Evolutionary conservation across 2,113 vertebrate genomes (phyloP).

Genomic region (Syngnathus floridae): DNA sequence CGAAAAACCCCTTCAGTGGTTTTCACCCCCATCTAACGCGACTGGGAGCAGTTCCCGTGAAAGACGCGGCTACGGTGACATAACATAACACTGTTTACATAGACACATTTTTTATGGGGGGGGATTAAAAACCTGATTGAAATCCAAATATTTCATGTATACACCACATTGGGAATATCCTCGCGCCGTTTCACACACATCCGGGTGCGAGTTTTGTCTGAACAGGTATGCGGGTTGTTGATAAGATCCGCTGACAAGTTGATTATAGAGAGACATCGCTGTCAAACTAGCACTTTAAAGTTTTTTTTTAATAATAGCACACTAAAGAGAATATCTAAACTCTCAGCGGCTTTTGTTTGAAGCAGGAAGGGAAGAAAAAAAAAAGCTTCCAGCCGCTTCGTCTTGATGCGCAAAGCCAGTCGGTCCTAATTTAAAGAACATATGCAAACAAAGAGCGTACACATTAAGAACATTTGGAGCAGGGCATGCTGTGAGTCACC

Average conservation of each 20-base stretch:
- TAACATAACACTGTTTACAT: neutral
- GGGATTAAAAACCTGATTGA: too few relatives aligned
- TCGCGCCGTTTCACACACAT: slow-evolving; percentile 36
- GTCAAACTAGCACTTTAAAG: slow-evolving; percentile 30
- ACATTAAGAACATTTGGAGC: neutral
- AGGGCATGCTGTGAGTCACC: neutral
- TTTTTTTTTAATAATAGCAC: slow-evolving; percentile 24
- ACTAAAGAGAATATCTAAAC: slow-evolving; percentile 3
- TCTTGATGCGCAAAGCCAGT: neutral
- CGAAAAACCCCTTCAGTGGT: neutral
- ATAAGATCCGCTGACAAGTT: slow-evolving; percentile 48
- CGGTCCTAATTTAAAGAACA: slow-evolving; percentile 11
- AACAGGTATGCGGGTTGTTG: slow-evolving; percentile 52
- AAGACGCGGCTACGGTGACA: slow-evolving; percentile 30
- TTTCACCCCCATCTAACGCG: neutral
- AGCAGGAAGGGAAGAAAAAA: neutral
- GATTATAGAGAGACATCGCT: slow-evolving; percentile 52
- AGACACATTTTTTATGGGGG: too few relatives aligned
- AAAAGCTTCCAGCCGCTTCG: neutral
- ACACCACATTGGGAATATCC: slow-evolving; percentile 27
- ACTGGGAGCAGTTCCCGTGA: slow-evolving; percentile 39
- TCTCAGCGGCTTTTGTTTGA: slow-evolving; percentile 3
- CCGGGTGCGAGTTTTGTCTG: slow-evolving; percentile 41
- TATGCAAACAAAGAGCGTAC: slow-evolving; percentile 12
- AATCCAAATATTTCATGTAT: too few relatives aligned